phyloP scores from a whole-genome alignment of 2,113 vertebrate species.

The Tylochromis polylepis region DNA sequence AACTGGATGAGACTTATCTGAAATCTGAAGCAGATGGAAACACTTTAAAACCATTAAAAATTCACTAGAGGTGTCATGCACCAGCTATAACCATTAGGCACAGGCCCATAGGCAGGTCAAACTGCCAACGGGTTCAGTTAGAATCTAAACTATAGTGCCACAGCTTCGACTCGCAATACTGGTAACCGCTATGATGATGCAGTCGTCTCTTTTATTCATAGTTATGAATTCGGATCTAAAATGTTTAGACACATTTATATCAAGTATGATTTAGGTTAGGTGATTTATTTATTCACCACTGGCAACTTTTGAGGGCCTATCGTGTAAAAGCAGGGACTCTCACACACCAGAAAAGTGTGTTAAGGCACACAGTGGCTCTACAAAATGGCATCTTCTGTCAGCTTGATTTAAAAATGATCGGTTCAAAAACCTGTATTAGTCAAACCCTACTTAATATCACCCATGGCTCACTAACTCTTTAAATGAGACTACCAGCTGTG shows the following conservation, averaged over 20 bases:
- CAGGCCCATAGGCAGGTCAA: not conserved
- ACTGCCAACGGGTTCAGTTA: not conserved
- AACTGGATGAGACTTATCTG: conserved; percentile 9
- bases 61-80: not conserved
- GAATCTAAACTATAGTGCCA: not conserved
- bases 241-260: not conserved
- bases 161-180: not conserved
- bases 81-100: not conserved
- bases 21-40: conserved; percentile 13
- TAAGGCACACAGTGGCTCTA: not conserved
- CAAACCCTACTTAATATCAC: conserved; percentile 34
- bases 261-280: not conserved
- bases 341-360: not conserved
- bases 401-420: conserved; percentile 1
- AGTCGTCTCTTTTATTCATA: not conserved
- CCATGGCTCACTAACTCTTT: conserved; percentile 42
- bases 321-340: not conserved
- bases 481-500: conserved; percentile 46
- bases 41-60: not conserved
- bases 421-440: conserved; percentile 29
- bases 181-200: not conserved
- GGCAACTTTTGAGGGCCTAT: not conserved
- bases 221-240: not conserved
- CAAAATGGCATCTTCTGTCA: not conserved
- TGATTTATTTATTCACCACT: not conserved